These are phyloP conservation scores for Lacerta agilis DNA, from an alignment of 2,797 vertebrate genomes.

Conservation along the genomic window DNA sequence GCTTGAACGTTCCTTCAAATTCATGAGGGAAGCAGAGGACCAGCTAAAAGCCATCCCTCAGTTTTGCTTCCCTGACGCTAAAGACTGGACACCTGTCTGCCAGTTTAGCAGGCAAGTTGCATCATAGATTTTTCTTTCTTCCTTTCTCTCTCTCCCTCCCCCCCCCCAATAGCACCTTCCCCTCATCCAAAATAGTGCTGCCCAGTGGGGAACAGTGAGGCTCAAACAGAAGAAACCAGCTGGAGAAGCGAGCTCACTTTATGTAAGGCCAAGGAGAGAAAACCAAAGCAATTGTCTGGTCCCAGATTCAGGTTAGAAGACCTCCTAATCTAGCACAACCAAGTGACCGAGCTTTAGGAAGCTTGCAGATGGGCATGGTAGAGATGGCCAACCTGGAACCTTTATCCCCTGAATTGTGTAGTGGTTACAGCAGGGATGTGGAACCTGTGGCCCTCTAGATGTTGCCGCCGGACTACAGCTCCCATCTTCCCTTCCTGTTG, in stretches of 20 bases:
- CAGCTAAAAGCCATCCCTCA: slow-evolving; percentile 91
- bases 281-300: not conserved
- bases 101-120: slow-evolving; percentile 83
- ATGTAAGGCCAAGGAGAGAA: not conserved
- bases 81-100: slow-evolving; percentile 87
- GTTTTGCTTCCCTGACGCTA: slow-evolving; percentile 91
- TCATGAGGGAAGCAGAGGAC: slow-evolving; percentile 90
- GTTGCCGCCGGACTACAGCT: not conserved
- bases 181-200: not conserved
- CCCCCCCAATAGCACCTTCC: not conserved
- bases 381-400: not conserved
- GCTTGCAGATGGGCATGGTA: not conserved
- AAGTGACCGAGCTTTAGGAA: not conserved
- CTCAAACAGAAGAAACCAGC: not conserved
- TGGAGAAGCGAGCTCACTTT: not conserved
- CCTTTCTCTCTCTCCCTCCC: not conserved
- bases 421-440: not conserved
- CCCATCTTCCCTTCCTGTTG: not conserved
- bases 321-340: not conserved
- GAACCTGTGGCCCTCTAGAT: not conserved
- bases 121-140: not conserved
- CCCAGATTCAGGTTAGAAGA: not conserved
- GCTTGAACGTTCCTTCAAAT: slow-evolving; percentile 90
- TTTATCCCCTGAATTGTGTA: not conserved
- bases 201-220: not conserved